phyloP scores from a whole-genome alignment of 2,888 invertebrate species.

The Corythucha ciliata region DNA sequence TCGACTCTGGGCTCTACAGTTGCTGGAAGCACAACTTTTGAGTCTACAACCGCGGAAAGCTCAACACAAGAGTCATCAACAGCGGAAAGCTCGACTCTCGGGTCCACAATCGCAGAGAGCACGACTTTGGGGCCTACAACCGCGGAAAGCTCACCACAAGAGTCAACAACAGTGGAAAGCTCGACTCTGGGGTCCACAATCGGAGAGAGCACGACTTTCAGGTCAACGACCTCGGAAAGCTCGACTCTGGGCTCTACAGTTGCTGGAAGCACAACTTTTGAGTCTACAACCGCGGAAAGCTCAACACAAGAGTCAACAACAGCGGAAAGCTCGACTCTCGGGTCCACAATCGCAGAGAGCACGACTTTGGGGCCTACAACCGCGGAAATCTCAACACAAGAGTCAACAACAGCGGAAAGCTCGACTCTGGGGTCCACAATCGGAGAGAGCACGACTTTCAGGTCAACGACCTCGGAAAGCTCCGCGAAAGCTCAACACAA shows the following conservation, averaged over 20 bases:
- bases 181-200: neutral
- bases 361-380: neutral
- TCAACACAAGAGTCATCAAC: neutral
- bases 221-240: neutral
- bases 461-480: neutral
- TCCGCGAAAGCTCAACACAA: neutral
- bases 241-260: neutral
- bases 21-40: constrained; percentile 15
- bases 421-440: neutral
- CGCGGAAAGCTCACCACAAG: neutral
- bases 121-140: neutral
- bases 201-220: neutral
- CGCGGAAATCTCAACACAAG: neutral
- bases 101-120: too few relatives aligned
- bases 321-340: neutral
- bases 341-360: neutral
- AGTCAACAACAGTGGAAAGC: neutral
- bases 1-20: neutral
- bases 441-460: neutral
- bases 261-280: neutral
- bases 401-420: neutral
- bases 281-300: neutral
- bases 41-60: neutral
- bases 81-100: neutral
- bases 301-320: neutral